phyloP scores from a whole-genome alignment of 2,797 vertebrate species.

The Parauchenoglanis punctatus region DNA sequence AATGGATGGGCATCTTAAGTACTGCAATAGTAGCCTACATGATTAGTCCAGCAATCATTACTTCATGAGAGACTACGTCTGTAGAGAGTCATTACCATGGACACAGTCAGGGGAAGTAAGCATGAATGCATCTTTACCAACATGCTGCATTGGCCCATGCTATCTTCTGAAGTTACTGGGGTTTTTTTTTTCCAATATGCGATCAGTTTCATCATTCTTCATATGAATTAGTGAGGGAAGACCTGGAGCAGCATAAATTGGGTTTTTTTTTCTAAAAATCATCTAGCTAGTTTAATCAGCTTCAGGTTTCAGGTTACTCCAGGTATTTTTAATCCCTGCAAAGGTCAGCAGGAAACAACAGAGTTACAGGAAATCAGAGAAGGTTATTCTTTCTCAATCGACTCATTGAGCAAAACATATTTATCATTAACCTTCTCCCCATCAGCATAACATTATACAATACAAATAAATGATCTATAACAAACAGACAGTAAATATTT shows the following conservation, averaged over 20 bases:
- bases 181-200: neutral
- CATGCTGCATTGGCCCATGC: neutral
- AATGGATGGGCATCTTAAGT: slow-evolving; percentile 20
- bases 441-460: neutral
- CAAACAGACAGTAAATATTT: neutral
- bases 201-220: neutral
- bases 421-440: slow-evolving; percentile 27
- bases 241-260: neutral
- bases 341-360: slow-evolving; percentile 76
- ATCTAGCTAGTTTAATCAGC: slow-evolving; percentile 44
- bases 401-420: slow-evolving; percentile 51
- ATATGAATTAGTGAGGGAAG: neutral
- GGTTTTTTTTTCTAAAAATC: neutral
- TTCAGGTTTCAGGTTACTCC: slow-evolving; percentile 66
- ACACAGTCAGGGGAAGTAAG: slow-evolving; percentile 7
- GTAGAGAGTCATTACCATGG: slow-evolving; percentile 7
- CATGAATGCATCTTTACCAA: slow-evolving; percentile 8
- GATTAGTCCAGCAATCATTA: slow-evolving; percentile 15
- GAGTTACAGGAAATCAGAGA: slow-evolving; percentile 72
- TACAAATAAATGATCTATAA: neutral
- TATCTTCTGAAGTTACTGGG: neutral
- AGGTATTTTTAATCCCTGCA: slow-evolving; percentile 72
- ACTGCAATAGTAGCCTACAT: neutral
- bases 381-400: slow-evolving; percentile 51
- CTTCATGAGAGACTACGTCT: neutral